A percentile compares a stretch with the other conserved stretches of the same genome.
These are phyloP conservation scores for Cercocebus atys DNA, from an alignment of 2,113 vertebrate genomes.

Conservation along the genomic window DNA sequence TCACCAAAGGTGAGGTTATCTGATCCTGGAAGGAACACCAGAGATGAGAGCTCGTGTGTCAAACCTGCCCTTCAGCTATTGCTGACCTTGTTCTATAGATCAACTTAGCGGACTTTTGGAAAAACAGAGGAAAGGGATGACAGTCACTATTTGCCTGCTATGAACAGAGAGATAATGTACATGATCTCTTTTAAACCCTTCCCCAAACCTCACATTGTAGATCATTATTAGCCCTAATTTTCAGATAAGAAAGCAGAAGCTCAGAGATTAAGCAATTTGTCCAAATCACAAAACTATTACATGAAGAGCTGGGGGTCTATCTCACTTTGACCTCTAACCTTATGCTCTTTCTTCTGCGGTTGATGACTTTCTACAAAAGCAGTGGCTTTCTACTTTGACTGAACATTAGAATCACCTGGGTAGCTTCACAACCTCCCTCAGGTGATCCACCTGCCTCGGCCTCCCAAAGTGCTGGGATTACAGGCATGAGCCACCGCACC, in stretches of 20 bases:
- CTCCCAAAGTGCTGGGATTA: no score
- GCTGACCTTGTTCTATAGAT: neutral
- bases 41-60: neutral
- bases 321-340: neutral
- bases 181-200: neutral
- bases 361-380: neutral
- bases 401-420: neutral
- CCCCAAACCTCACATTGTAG: neutral
- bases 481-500: no score
- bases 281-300: neutral
- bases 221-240: neutral
- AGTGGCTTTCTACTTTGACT: neutral
- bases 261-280: neutral
- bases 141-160: neutral
- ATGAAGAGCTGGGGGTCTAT: neutral
- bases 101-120: neutral
- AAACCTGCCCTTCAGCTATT: neutral
- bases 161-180: neutral
- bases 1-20: conserved; percentile 47
- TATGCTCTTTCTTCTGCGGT: neutral
- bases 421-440: neutral
- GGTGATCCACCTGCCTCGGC: no score
- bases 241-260: neutral
- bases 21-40: conserved; percentile 3
- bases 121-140: neutral